Evolutionary conservation across 2,113 vertebrate genomes (phyloP), one percentile per base, ranked within the genome.

Genomic region (Chauna torquata): DNA sequence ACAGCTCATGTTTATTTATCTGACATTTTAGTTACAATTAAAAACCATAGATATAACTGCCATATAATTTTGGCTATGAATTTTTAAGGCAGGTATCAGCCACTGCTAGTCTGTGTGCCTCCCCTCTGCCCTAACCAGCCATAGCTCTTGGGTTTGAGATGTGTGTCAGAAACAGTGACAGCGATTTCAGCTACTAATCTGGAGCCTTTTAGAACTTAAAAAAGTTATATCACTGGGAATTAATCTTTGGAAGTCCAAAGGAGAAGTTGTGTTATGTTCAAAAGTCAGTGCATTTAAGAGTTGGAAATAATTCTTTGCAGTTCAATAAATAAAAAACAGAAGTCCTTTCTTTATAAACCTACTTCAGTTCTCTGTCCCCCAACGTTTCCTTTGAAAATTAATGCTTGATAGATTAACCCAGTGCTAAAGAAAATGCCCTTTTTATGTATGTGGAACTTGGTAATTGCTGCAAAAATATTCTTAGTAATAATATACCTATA

Each of bases 391-490:
- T 98, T 98, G 98, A 99, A 99, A 98, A 98, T 98, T 98, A 98
- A 98, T 98, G 97, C 98, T 98, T 98, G 98, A 98, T 98, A 98
- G 98, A 99, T 99, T 98, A 98, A 97, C 97, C 98, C 94, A 97
- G 94, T 98, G 97, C 98, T 98, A 98, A 99, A 99, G 98, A 98
- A 98, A 99, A 98, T 98, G 98, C 97, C 97, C 98, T 97, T 98
- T 98, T 98, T 98, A 98, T 97, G 98, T 98, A 98, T 98, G 97
- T 97, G 96, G 98, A 99, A 98, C 98, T 99, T 99, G 98, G 97
- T 99, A 99, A 99, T 99, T 99, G 99, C 98, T 98, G 98, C 98
- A 98, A 98, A 99, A 99, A 98, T 98, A 99, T 99, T 98, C 98
- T 99, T 98, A 98, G 98, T 98, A 98, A 84, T 98, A 98, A 99